These are phyloP conservation scores for Onychorhynchus coronatus DNA, from an alignment of 2,113 vertebrate genomes.

Conservation along the genomic window DNA sequence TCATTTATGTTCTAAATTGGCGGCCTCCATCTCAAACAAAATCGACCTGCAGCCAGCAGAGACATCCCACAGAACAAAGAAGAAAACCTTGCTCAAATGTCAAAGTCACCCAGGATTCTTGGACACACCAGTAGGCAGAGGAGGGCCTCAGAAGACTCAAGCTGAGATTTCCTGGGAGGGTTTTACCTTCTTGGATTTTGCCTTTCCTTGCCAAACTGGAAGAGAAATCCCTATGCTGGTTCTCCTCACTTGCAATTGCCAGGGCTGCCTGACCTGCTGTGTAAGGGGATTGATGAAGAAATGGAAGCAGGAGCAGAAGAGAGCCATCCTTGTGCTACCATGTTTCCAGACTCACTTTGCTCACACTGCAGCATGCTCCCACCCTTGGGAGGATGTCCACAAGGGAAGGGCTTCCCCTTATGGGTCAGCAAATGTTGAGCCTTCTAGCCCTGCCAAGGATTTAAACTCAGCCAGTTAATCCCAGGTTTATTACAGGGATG, in stretches of 20 bases:
- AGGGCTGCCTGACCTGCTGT: neutral
- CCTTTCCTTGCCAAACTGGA: neutral
- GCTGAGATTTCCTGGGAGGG: neutral
- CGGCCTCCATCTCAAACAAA: neutral
- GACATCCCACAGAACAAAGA: neutral
- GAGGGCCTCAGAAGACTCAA: neutral
- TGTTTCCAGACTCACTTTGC: neutral
- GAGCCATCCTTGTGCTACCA: neutral
- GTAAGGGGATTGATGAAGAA: neutral
- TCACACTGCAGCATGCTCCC: neutral
- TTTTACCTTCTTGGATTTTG: neutral
- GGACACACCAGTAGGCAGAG: neutral
- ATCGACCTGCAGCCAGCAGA: neutral
- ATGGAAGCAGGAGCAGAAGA: neutral
- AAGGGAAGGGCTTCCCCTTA: neutral
- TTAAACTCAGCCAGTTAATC: neutral
- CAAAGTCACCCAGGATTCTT: neutral
- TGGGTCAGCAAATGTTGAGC: neutral
- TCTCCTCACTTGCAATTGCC: neutral
- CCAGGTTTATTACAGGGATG: neutral
- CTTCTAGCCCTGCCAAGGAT: neutral
- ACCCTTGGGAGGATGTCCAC: rapidly evolving
- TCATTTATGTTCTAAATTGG: neutral
- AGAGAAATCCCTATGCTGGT: neutral
- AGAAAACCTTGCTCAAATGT: neutral